Base-by-base conservation (phyloP, 2,888 invertebrate species). In the Andrena trimmerana region DNA sequence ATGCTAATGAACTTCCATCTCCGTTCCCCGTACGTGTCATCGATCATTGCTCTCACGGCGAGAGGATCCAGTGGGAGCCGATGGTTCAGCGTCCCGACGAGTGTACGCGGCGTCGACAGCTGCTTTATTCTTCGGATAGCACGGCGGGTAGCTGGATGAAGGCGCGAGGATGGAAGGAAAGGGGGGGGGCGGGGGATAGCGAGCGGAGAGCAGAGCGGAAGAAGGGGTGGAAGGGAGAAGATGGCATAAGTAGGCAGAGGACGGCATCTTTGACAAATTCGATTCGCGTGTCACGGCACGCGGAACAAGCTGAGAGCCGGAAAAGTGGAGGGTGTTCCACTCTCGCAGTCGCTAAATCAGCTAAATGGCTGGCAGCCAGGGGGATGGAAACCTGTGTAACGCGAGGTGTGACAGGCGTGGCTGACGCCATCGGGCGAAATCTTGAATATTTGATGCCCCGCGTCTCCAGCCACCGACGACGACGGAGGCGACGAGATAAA, bases 251-350 rank as follows among this genome's bases (percentile, higher is more conserved):
- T 80, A 86, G 77, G 83, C 59, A 50, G 71, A 57, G 42, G 86
- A 89, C 88, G 90, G 86, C 87, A 88, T 90, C 91, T 92, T 91
- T 92, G 91, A 92, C 92, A 92, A 92, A 92, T 92, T 92, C 92
- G 92, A 92, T 92, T 92, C 91, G 92, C 90, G 90, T 92, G 91
- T 92, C 92, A 92, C 88, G 90, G 89, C 85, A 87, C 90, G 88
- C 88, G 89, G 89, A 91, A 91, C 92, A 92, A 84, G 89, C 76
- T 81, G 89, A 90, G 88, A 89, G 89, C 86, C 88, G 88, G 91
- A 91, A 92, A 92, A 91, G 88, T 86, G 88, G 87, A 89, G 87
- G 90, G 88, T 84, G 89, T 87, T 87, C 87, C 87, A 82, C 81
- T 86, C 83, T 81, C 85, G 80, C 78, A 86, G 87, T 84, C 88